A percentile compares a stretch with the other conserved stretches of the same genome.
These are phyloP conservation scores for Oreortyx pictus DNA, from an alignment of 2,797 vertebrate genomes.

Conservation along the genomic window DNA sequence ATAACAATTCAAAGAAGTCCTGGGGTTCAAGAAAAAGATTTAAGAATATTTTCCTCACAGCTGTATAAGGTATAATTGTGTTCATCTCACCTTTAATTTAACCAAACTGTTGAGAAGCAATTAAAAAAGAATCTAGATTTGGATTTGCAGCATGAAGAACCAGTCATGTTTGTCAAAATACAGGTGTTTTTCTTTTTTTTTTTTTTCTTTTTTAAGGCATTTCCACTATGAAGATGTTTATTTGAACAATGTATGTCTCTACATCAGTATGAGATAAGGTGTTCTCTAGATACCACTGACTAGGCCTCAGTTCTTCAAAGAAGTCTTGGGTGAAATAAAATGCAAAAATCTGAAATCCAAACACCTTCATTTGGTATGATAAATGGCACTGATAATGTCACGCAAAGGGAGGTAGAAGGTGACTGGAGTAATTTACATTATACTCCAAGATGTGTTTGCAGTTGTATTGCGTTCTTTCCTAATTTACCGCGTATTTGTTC, in stretches of 20 bases:
- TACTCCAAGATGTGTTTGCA: not conserved
- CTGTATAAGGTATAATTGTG: not conserved
- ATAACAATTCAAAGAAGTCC: not conserved
- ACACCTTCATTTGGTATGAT: not conserved
- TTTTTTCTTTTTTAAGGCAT: not conserved
- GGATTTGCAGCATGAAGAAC: not conserved
- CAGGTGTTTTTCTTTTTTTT: not conserved
- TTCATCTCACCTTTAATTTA: not conserved
- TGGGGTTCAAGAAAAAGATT: not conserved
- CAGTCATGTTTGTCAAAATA: not conserved
- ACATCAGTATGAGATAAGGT: not conserved
- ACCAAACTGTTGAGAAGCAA: not conserved
- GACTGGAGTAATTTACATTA: not conserved
- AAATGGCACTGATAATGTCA: not conserved
- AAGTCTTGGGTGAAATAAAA: not conserved
- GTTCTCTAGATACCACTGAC: not conserved
- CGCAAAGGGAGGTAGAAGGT: not conserved
- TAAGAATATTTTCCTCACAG: not conserved
- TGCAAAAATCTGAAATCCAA: not conserved
- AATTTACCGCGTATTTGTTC: not conserved
- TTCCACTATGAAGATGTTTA: not conserved
- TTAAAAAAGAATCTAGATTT: not conserved
- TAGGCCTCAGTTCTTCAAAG: not conserved
- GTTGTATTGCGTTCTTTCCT: not conserved
- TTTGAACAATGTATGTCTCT: not conserved